Evolutionary conservation across 1,140 invertebrate species (phyloP).

Genomic region (Diploscapter pachys): DNA sequence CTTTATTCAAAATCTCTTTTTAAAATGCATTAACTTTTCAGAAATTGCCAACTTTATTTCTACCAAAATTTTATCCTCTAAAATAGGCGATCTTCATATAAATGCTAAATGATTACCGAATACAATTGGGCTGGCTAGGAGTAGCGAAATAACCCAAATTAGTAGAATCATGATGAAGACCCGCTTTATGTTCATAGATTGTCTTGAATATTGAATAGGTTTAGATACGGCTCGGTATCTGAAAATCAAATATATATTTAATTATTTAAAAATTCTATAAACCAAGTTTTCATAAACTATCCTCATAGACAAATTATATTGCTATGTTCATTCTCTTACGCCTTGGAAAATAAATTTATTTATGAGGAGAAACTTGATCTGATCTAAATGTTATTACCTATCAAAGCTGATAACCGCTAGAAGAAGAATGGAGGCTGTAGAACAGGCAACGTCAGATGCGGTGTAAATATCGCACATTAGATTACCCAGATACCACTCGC

Average conservation of each 20-base stretch:
- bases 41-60: neutral
- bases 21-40: neutral
- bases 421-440: conserved; percentile 95
- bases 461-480: conserved; percentile 97
- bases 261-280: neutral
- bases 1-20: conserved; percentile 16
- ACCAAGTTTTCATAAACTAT: neutral
- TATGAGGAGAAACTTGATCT: neutral
- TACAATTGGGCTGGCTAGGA: conserved; percentile 94
- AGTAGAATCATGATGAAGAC: conserved; percentile 88
- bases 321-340: neutral
- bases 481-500: conserved; percentile 76
- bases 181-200: conserved; percentile 92
- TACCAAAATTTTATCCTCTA: neutral
- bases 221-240: conserved; percentile 98
- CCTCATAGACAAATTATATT: neutral
- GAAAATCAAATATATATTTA: conserved; percentile 54
- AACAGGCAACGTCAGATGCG: conserved; percentile 94
- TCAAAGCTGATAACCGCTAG: conserved; percentile 97
- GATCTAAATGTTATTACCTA: conserved; percentile 69
- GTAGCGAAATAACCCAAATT: conserved; percentile 90
- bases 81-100: neutral
- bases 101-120: conserved; percentile 69
- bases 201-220: conserved; percentile 92
- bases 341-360: neutral